Percentiles rank a stretch among this genome's conserved stretches.
Conservation (phyloP, 2,113 vertebrate species). For the Podarcis raffonei region DNA sequence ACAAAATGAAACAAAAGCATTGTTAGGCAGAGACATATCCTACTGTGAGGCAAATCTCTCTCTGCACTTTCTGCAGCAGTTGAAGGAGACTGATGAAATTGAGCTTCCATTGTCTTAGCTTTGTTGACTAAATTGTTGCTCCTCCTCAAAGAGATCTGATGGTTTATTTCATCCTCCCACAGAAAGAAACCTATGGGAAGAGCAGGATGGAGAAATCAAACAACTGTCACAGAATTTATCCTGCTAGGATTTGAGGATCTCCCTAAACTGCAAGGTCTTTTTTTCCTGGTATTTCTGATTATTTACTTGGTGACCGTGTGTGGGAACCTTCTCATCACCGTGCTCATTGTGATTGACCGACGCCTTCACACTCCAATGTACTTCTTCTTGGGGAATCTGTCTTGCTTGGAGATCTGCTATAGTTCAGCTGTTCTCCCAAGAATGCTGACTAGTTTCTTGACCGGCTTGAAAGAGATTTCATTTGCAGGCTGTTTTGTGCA, state of each 20-base stretch:
- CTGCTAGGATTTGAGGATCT: constrained; percentile 52
- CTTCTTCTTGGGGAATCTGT: constrained; percentile 52
- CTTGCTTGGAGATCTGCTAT: constrained; percentile 50
- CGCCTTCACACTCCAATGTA: constrained; percentile 53
- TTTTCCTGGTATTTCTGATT: constrained; percentile 54
- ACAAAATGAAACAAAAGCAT: too few species aligned
- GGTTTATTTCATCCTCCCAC: too few species aligned
- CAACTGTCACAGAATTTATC: constrained; percentile 48
- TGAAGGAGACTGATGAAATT: too few species aligned
- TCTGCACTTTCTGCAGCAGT: too few species aligned
- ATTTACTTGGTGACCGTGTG: constrained; percentile 51
- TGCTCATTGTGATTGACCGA: constrained; percentile 17
- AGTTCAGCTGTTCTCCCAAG: constrained; percentile 48
- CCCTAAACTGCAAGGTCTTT: constrained; percentile 11
- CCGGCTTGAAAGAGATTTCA: neutral
- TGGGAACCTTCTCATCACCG: constrained; percentile 48
- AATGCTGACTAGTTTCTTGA: constrained; percentile 41
- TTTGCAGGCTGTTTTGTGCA: too few species aligned
- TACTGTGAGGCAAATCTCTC: too few species aligned
- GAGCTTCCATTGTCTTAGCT: too few species aligned
- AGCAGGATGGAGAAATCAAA: constrained; percentile 37
- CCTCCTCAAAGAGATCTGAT: too few species aligned
- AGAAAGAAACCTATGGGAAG: neutral
- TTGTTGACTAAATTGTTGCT: too few species aligned
- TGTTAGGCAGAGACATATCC: too few species aligned